Base-by-base conservation (phyloP, 2,797 vertebrate species). In the Threskiornis aethiopicus region DNA sequence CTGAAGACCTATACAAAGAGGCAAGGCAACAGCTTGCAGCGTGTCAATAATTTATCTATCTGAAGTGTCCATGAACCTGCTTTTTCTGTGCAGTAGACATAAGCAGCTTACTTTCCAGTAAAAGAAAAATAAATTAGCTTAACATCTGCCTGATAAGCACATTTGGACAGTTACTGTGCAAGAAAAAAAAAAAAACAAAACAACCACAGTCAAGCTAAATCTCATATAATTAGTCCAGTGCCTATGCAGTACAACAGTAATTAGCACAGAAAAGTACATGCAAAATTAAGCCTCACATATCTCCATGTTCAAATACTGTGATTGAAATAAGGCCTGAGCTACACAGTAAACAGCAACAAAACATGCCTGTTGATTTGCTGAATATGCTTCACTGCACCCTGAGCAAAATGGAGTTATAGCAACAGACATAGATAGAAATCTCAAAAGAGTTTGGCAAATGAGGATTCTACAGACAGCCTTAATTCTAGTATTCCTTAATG, bases 331-430 rank as follows among this genome's bases (percentile, higher is more conserved):
- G 6, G 55, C 29, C 72, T 41, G 20, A 80, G 39, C 21, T 54
- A 44, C 44, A 54, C 29, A 84, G 18, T 15, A 65, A 89, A 66
- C 51, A 70, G 9, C 14, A 91, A 35, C 4, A 87, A 89, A 79
- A 61, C 3, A 1, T 20, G 17, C 11, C 47, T 37, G 25, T n/a
- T 66, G 11, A 35, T 84, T 58, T 84, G 20, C 78, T 78, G 35
- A 81, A 58, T 11, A 49, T 0, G 0, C 9, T 75, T 71, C 44
- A 51, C 16, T 28, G 11, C 0, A 0, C 46, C 15, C 5, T 33
- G 35, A 87, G 44, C 10, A 81, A 81, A 67, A 81, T 28, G 16
- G 1, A 52, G 26, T 57, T 61, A 54, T 11, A 87, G 29, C 24
- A 83, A 72, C 29, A 79, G 7, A 22, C 8, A 66, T 2, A 47